These are phyloP conservation scores for Ophion ellenae DNA, from an alignment of 2,888 invertebrate genomes.

Conservation along the genomic window DNA sequence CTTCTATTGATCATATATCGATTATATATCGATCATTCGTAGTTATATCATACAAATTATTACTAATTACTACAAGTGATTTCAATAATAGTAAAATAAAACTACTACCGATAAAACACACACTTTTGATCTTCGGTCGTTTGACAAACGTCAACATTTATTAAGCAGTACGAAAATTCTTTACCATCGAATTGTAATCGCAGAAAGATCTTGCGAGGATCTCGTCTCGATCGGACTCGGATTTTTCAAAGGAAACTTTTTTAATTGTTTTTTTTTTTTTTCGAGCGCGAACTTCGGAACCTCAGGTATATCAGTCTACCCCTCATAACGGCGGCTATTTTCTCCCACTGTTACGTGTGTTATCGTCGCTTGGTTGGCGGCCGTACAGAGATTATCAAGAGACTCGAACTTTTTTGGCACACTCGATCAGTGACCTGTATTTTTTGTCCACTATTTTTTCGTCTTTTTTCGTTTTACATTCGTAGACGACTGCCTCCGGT, in stretches of 20 bases:
- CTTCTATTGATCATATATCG: no score
- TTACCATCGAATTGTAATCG: background rate
- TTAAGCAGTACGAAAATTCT: background rate
- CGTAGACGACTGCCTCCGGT: background rate
- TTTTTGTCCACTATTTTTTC: background rate
- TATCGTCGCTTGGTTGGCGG: background rate
- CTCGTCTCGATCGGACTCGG: background rate
- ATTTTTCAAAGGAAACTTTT: background rate
- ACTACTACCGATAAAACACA: background rate
- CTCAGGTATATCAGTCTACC: background rate
- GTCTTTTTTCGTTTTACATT: background rate
- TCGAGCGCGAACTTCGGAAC: no score
- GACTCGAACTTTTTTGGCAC: background rate
- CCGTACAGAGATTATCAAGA: background rate
- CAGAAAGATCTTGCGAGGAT: no score
- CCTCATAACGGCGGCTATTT: background rate
- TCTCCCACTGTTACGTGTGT: background rate
- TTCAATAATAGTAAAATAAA: background rate
- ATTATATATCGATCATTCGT: no score
- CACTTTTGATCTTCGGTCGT: background rate
- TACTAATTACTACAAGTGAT: no score
- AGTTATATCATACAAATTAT: no score
- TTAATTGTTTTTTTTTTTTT: no score
- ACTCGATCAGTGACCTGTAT: conserved; percentile 1
- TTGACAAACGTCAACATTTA: background rate